Conservation (phyloP, 2,888 invertebrate genomes). For the Rhaphigaster nebulosa region DNA sequence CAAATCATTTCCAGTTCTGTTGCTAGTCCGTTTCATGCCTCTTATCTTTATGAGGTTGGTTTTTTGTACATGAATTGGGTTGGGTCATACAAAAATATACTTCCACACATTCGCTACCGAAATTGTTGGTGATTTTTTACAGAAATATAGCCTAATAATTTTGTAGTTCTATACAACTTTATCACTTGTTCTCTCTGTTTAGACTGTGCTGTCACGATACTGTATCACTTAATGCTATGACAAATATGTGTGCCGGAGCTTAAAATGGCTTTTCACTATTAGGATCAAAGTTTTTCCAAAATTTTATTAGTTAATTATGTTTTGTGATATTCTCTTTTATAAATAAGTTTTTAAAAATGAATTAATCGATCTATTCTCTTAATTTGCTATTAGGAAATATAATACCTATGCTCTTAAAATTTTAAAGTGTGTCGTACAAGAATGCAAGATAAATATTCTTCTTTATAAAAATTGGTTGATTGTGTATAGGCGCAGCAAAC, state of each 20-base stretch:
- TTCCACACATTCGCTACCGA: background rate
- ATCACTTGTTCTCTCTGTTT: background rate
- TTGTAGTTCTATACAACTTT: background rate
- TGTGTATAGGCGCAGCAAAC: conserved; percentile 66
- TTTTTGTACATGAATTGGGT: too few species aligned
- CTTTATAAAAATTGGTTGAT: background rate
- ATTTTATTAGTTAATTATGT: background rate
- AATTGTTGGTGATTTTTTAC: background rate
- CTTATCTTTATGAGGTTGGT: too few species aligned
- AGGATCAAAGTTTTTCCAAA: background rate
- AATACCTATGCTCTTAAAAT: background rate
- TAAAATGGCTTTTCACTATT: background rate
- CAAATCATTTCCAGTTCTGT: too few species aligned
- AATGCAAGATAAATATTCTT: background rate
- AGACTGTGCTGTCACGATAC: background rate
- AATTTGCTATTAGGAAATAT: background rate
- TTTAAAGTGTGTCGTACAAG: background rate
- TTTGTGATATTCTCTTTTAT: background rate
- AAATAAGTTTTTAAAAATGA: background rate
- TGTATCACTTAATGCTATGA: background rate
- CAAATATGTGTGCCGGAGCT: too few species aligned
- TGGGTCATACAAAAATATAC: background rate
- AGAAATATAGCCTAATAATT: too few species aligned
- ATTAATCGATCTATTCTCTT: background rate
- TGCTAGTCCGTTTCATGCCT: too few species aligned